Conservation (phyloP, 2,113 vertebrate species). For the Odobenus rosmarus region DNA sequence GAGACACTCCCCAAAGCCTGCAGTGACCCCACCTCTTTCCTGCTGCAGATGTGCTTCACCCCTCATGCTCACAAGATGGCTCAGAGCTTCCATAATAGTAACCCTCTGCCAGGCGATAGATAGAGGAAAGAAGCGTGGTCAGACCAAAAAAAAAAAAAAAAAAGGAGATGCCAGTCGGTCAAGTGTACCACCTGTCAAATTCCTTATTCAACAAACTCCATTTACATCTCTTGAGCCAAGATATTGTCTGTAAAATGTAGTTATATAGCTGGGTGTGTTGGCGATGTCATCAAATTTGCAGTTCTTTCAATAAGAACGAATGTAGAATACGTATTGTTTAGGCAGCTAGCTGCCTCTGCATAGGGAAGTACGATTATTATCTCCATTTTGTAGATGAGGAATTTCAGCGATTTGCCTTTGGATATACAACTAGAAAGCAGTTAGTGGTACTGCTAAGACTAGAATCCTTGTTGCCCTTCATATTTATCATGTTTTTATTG, state of each 20-base stretch:
- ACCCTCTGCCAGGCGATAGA: background rate
- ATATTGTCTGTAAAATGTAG: background rate
- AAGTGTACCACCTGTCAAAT: background rate
- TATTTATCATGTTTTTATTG: background rate
- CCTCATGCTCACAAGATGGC: background rate
- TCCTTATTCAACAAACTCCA: background rate
- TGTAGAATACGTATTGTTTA: background rate
- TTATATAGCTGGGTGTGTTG: background rate
- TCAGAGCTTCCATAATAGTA: background rate
- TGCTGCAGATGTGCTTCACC: background rate
- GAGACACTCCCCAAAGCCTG: background rate
- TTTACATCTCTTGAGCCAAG: background rate
- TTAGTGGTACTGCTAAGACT: background rate
- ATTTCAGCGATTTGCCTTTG: background rate
- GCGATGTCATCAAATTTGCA: background rate
- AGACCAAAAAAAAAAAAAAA: no score
- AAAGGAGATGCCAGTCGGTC: no score
- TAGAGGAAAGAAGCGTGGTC: background rate
- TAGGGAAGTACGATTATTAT: background rate
- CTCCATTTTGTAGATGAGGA: background rate
- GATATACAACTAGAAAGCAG: background rate
- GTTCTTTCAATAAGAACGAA: background rate
- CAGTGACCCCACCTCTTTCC: background rate
- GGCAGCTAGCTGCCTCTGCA: background rate
- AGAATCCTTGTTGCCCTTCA: background rate